A percentile compares a stretch with the other conserved stretches of the same genome.
Evolutionary conservation across 2,888 invertebrate genomes (phyloP).

Genomic region (Oeneis ivallda): DNA sequence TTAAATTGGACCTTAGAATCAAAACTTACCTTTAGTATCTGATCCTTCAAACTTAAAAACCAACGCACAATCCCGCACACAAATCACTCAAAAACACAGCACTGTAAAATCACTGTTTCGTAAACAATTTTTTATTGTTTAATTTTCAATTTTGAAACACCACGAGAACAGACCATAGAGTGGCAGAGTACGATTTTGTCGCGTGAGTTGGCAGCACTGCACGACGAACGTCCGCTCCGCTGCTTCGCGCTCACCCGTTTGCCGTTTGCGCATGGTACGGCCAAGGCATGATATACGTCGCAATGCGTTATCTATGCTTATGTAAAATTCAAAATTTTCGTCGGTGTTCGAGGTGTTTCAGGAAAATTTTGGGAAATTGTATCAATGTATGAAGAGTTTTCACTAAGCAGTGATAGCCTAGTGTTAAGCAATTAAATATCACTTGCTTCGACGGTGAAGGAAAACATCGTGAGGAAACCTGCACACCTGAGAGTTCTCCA

Average conservation of each 20-base stretch:
- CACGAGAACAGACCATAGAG: slow-evolving; percentile 11
- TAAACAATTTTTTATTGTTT: not conserved
- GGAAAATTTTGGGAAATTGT: slow-evolving; percentile 9
- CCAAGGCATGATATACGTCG: slow-evolving; percentile 74
- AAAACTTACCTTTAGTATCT: slow-evolving; percentile 8
- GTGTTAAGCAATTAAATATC: no score
- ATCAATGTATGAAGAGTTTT: not conserved
- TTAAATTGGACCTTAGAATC: not conserved
- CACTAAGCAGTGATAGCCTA: no score
- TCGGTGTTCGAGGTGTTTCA: slow-evolving; percentile 14
- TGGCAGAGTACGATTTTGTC: slow-evolving; percentile 15
- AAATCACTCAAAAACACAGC: slow-evolving; percentile 13
- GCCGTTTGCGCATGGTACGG: slow-evolving; percentile 75
- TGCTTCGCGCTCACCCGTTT: slow-evolving; percentile 54
- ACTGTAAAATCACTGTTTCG: slow-evolving; percentile 11
- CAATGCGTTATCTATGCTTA: slow-evolving; percentile 66
- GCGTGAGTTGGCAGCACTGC: slow-evolving; percentile 21
- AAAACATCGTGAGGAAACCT: no score
- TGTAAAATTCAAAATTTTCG: slow-evolving; percentile 36
- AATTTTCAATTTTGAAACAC: slow-evolving; percentile 18
- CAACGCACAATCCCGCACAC: slow-evolving; percentile 18
- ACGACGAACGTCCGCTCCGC: slow-evolving; percentile 28
- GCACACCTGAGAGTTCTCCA: no score
- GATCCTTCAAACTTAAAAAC: slow-evolving; percentile 1
- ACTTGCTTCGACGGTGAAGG: no score